Base-by-base conservation (phyloP, 2,888 invertebrate species). In the Athalia rosae region DNA sequence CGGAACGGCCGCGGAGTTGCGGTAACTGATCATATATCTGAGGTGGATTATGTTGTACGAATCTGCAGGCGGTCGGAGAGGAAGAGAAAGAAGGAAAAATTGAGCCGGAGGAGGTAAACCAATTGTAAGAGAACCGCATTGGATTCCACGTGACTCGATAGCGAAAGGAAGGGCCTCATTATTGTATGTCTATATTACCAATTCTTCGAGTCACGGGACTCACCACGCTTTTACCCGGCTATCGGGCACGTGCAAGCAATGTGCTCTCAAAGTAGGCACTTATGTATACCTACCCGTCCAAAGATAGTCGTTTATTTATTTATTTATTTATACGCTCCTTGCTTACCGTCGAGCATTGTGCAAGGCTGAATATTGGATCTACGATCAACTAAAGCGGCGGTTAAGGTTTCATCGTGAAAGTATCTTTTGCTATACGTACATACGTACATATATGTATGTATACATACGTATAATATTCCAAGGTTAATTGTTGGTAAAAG, bases 61-160 rank as follows among this genome's bases (percentile, higher is more conserved):
- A 11, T n/a, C 15, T 13, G 15, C 8, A 69, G 28, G 13, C 9
- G 8, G 28, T 28, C 9, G 8, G 69, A 69, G 53, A 47, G 15
- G 8, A n/a, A 45, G 47, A 13, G 28, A 7, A 62, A 47, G 76
- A 62, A 6, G 41, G 41, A 47, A 48, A 62, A 62, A 3, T 41
- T 28, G 6, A 13, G 58, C 58, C 4, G 13, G 61, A 5, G 67
- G 76, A 79, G 79, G 76, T 80, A 81, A 28, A 28, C 28, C 28
- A 28, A 28, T 28, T 48, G 79, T 79, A 78, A 80, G 80, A 79
- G 79, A 77, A 76, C 85, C 87, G 88, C 88, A 85, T 87, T 88
- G 83, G 85, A 82, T 86, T 87, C 86, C 89, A 89, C 89, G 89
- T 89, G 89, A 89, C 85, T 74, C 45, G 28, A 28, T 50, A 47